Percentiles rank a stretch among this genome's conserved stretches.
These are phyloP conservation scores for Hozukius guyotensis DNA, from an alignment of 2,797 vertebrate genomes.

Conservation along the genomic window DNA sequence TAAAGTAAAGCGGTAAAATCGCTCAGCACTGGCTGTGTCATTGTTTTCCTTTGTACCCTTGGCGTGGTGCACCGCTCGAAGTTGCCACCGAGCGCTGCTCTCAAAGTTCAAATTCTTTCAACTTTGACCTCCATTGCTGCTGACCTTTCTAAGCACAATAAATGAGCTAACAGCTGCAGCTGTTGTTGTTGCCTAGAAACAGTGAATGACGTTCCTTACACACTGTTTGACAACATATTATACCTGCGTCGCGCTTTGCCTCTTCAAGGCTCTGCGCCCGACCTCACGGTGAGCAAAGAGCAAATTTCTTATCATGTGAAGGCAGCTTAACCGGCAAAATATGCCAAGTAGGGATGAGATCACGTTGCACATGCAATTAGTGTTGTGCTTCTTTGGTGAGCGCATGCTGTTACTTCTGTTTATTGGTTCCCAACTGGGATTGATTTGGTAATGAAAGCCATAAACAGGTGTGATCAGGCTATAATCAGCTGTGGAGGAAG, in stretches of 20 bases:
- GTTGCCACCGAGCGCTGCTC: background rate
- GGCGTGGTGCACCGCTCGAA: background rate
- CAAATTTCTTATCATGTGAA: background rate
- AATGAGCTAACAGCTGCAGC: background rate
- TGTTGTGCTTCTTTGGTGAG: conserved; percentile 10
- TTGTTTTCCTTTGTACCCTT: too few species aligned
- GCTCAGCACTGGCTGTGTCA: background rate
- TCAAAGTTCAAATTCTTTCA: background rate
- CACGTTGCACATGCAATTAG: conserved; percentile 15
- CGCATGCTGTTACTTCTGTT: conserved; percentile 39
- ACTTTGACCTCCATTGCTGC: background rate
- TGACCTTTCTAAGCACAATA: background rate
- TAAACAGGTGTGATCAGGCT: conserved; percentile 59
- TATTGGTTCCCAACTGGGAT: conserved; percentile 58
- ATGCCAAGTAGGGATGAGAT: background rate
- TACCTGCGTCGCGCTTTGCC: background rate
- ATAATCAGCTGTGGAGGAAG: conserved; percentile 43
- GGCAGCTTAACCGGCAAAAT: background rate
- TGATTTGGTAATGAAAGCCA: conserved; percentile 61
- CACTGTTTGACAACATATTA: background rate
- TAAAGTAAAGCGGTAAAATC: too few species aligned
- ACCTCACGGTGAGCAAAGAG: background rate
- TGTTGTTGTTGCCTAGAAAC: background rate
- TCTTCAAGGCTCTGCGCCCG: background rate
- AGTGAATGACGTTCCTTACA: too few species aligned